Conservation (phyloP, 1,140 invertebrate species). For the Calosoma granatense region DNA sequence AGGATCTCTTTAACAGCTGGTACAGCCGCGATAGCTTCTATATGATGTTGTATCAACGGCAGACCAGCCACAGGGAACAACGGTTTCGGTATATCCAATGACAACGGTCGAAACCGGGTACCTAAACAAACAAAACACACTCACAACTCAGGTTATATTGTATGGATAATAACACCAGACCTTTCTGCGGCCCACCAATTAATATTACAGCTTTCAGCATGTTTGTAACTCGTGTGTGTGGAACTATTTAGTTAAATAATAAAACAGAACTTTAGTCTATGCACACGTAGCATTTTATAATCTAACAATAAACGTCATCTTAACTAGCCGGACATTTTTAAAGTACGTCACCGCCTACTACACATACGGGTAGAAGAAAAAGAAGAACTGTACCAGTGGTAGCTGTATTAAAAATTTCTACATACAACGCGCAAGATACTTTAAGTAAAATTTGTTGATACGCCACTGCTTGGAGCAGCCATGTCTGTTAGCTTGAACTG, state of each 20-base stretch:
- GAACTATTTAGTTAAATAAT: not conserved
- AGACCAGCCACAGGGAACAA: constrained; percentile 93
- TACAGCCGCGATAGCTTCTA: constrained; percentile 82
- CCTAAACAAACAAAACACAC: constrained; percentile 47
- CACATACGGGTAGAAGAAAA: no score
- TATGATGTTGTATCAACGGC: constrained; percentile 93
- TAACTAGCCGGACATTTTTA: not conserved
- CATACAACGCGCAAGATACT: no score
- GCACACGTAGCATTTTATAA: constrained; percentile 2
- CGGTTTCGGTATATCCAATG: constrained; percentile 93
- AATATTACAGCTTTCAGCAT: constrained; percentile 69
- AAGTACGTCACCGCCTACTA: constrained; percentile 1
- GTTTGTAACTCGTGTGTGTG: constrained; percentile 13
- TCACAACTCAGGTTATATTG: not conserved
- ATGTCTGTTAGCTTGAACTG: no score
- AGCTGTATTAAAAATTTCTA: no score
- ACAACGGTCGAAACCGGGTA: constrained; percentile 92
- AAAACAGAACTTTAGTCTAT: not conserved
- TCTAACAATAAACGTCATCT: not conserved
- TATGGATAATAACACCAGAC: constrained; percentile 30
- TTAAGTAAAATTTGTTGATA: no score
- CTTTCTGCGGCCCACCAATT: constrained; percentile 67
- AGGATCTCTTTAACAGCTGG: constrained; percentile 80
- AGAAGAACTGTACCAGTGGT: no score
- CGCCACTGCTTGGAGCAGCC: no score